Base-by-base conservation (phyloP, 1,140 invertebrate genomes). In the Orchesella cincta region DNA sequence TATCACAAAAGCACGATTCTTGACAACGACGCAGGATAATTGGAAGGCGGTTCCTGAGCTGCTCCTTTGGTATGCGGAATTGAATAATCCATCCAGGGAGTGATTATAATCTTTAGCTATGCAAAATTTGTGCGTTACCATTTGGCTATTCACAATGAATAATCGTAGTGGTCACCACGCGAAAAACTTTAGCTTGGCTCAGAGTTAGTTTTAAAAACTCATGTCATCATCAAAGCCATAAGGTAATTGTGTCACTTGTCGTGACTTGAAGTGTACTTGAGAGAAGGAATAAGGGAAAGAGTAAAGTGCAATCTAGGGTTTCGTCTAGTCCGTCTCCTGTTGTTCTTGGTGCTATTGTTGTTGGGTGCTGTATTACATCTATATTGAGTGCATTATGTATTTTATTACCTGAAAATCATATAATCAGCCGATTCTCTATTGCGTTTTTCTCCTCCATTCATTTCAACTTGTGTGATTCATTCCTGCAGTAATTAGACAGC, bases 191-290 rank as follows among this genome's bases (percentile, higher is more conserved):
- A 12, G 39, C 39, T 46, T 12, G 39, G 8, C 39, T 8, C 39
- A 46, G 39, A 46, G 39, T 46, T 8, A 46, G 39, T 46, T 46
- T 46, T 46, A 12, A 46, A 57, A 5, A 18, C 23, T 57, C 5
- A 57, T 18, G 54, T 57, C 54, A 57, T 57, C 54, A 57, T 57
- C 26, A 16, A 57, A 57, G 14, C 54, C n/a, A n/a, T n/a, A n/a
- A n/a, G 26, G n/a, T 18, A 57, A 57, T 18, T 23, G 54, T 57
- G 54, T 57, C 54, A n/a, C 26, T 57, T 23, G 23, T 57, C 54
- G 54, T 57, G 54, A 57, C 54, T 57, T 57, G 12, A 23, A 57
- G 54, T 57, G 54, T 57, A 57, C 54, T 57, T 57, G 54, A 57
- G 54, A 57, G 3, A 23, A 57, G 5, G 54, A 23, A 57, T 23